phyloP scores from a whole-genome alignment of 2,888 invertebrate genomes.

The Sphaerophoria taeniata region DNA sequence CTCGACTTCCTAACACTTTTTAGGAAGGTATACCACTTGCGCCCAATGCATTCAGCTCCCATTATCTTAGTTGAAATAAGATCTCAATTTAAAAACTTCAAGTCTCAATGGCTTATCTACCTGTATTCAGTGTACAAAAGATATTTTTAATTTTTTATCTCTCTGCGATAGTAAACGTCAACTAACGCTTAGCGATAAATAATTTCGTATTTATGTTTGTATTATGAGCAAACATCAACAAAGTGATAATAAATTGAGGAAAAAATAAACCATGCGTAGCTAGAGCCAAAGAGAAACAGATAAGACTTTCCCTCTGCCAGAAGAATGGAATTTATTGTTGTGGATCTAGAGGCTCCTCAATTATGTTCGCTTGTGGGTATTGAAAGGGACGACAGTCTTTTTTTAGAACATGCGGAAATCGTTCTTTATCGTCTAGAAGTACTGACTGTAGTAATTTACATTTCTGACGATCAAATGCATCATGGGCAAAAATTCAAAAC shows the following conservation, averaged over 20 bases:
- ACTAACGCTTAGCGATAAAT: slow-evolving; percentile 7
- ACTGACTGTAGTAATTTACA: slow-evolving; percentile 2
- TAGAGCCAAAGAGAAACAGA: slow-evolving; percentile 14
- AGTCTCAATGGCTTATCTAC: too few relatives aligned
- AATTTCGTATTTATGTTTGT: too few relatives aligned
- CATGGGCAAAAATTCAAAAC: neutral
- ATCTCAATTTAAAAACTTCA: neutral
- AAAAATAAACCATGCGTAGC: neutral
- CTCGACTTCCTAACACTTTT: too few relatives aligned
- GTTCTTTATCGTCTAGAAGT: slow-evolving; percentile 13
- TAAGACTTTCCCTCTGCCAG: slow-evolving; percentile 33
- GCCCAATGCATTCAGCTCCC: slow-evolving; percentile 4
- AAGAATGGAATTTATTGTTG: slow-evolving; percentile 45
- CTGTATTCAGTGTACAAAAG: slow-evolving; percentile 1
- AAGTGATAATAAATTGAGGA: slow-evolving; percentile 15
- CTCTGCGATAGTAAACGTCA: slow-evolving; percentile 5
- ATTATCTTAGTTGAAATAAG: neutral
- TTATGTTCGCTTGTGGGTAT: neutral
- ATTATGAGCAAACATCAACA: slow-evolving; percentile 43
- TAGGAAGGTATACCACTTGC: too few relatives aligned
- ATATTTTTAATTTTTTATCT: slow-evolving; percentile 29
- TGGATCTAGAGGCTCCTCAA: neutral
- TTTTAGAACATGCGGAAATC: slow-evolving; percentile 49
- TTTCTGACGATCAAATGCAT: slow-evolving; percentile 24
- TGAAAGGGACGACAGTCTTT: slow-evolving; percentile 23